Conservation (phyloP, 2,888 invertebrate species). For the Dasysyrphus tricinctus region DNA sequence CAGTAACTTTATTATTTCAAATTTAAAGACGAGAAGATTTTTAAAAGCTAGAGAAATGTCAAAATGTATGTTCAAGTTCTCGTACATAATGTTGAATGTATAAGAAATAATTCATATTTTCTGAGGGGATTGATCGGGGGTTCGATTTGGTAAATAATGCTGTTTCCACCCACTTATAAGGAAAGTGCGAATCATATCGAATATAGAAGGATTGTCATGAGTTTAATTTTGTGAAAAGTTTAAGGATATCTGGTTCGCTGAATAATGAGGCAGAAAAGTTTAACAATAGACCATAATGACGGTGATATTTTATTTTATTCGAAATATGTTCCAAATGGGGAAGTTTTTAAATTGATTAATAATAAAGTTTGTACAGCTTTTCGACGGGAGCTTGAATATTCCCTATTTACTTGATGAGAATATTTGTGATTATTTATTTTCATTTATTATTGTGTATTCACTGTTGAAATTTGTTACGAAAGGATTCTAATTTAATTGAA, state of each 20-base stretch:
- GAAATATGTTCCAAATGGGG: background rate
- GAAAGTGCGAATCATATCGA: background rate
- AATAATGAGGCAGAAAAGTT: conserved; percentile 48
- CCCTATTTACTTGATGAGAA: too few species aligned
- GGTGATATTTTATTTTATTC: background rate
- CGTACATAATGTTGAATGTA: conserved; percentile 8
- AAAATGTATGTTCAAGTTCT: too few species aligned
- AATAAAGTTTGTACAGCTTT: too few species aligned
- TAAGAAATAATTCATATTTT: conserved; percentile 44
- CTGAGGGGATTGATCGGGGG: background rate
- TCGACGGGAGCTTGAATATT: too few species aligned
- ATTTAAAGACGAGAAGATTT: too few species aligned
- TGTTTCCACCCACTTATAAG: background rate
- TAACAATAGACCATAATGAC: conserved; percentile 14
- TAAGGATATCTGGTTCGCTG: background rate
- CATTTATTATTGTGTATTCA: too few species aligned
- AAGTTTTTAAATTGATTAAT: too few species aligned
- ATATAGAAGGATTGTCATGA: background rate
- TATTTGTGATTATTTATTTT: too few species aligned
- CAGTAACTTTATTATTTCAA: too few species aligned
- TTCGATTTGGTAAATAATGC: background rate
- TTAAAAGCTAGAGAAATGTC: too few species aligned
- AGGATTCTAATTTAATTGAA: too few species aligned
- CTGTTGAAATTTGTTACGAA: too few species aligned
- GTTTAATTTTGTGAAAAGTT: background rate